Base-by-base conservation (phyloP, 2,888 invertebrate genomes). In the Cephonodes hylas region DNA sequence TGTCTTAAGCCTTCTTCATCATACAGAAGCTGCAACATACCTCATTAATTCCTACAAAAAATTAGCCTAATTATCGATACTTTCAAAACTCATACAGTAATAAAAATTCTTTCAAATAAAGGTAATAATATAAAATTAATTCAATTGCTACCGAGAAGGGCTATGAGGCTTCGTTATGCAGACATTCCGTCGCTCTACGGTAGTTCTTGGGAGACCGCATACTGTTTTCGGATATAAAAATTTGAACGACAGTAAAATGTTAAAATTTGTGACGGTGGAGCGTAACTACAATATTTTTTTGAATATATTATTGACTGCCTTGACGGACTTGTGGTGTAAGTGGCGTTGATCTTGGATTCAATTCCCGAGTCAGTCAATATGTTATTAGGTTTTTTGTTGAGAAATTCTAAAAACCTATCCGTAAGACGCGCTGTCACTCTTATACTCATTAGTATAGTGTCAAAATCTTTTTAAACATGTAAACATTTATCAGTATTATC, bases 91-190 rank as follows among this genome's bases (percentile, higher is more conserved):
- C 10, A 38, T 38, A n/a, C 13, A n/a, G 13, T 64, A 65, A 62
- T 46, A 59, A 65, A 60, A 60, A 61, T 56, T 59, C 59, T 62
- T 62, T 58, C 64, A 58, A 63, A 66, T 62, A 63, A 60, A 53
- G 48, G 56, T 64, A 65, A 38, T 60, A 53, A 42, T n/a, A 74
- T 72, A 66, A 73, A 78, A 81, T 83, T 80, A 80, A 84, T 78
- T 83, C 80, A 71, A 73, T 69, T 23, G 83, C 83, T 85, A 82
- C 82, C 67, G 80, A 72, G 79, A 73, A 70, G 59, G 67, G 67
- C 68, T 66, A 70, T 73, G 72, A 31, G 10, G 34, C 22, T 31
- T n/a, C 18, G n/a, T 66, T 64, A 67, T 71, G 71, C 75, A 81
- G 77, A 76, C 75, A 76, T 76, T 69, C 73, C 23, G 45, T 7